phyloP scores from a whole-genome alignment of 2,797 vertebrate species.

The Petrocephalus schoutedeni region DNA sequence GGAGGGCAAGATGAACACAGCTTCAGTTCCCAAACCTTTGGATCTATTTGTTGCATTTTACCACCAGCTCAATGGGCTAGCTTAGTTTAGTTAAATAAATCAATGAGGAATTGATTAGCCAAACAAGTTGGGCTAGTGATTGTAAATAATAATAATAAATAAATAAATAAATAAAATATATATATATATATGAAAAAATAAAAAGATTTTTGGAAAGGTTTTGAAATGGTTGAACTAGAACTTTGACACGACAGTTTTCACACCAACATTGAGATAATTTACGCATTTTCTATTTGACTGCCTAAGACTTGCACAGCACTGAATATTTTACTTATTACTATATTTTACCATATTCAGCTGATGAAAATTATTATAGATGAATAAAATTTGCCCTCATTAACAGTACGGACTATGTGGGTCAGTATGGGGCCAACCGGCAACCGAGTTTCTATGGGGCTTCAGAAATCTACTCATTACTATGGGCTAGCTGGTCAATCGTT shows the following conservation, averaged over 20 bases:
- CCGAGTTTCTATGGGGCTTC: background rate
- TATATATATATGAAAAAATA: too few species aligned
- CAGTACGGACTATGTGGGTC: background rate
- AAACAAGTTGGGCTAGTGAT: background rate
- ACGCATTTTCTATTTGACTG: background rate
- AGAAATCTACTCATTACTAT: background rate
- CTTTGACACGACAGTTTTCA: background rate
- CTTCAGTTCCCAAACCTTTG: too few species aligned
- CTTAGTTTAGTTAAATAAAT: too few species aligned
- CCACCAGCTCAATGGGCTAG: too few species aligned
- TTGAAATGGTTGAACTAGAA: background rate
- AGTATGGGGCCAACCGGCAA: background rate
- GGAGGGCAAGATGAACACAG: too few species aligned
- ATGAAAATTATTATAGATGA: background rate
- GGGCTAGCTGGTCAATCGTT: background rate
- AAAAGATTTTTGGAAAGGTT: background rate
- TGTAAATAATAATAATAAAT: too few species aligned
- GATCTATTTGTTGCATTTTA: too few species aligned
- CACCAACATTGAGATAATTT: background rate
- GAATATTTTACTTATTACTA: background rate
- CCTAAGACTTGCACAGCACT: background rate
- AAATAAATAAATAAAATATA: background rate
- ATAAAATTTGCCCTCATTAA: background rate
- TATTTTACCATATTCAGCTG: background rate
- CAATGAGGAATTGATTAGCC: too few species aligned